phyloP scores from a whole-genome alignment of 2,888 invertebrate genomes.

The Operophtera brumata region DNA sequence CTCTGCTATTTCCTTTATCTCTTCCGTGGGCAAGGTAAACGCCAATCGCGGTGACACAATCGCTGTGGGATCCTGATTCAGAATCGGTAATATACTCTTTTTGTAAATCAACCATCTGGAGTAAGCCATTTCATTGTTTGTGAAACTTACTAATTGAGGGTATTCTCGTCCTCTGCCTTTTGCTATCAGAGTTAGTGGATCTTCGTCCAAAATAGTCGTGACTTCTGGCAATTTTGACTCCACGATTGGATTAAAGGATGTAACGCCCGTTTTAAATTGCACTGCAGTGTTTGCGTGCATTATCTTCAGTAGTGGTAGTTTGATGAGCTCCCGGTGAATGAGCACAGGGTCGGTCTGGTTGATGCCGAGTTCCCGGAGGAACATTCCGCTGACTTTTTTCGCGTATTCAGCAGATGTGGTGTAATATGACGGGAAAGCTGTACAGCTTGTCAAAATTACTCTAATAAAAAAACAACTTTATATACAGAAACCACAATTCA shows the following conservation, averaged over 20 bases:
- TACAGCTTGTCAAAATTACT: conserved; percentile 38
- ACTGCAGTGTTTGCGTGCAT: conserved; percentile 35
- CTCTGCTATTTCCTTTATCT: conserved; percentile 27
- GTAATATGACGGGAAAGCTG: conserved; percentile 32
- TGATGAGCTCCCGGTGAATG: conserved; percentile 35
- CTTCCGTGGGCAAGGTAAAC: conserved; percentile 24
- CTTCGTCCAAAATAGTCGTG: conserved; percentile 39
- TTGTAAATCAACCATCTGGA: conserved; percentile 2
- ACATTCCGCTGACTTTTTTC: conserved; percentile 27
- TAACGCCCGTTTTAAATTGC: conserved; percentile 31
- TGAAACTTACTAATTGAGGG: conserved; percentile 39
- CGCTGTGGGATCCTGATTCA: conserved; percentile 9
- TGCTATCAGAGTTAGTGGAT: conserved; percentile 39
- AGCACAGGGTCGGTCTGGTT: conserved; percentile 37
- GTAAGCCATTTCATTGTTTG: conserved; percentile 31
- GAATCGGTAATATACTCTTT: background rate
- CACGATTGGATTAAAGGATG: conserved; percentile 39
- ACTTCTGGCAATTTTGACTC: conserved; percentile 34
- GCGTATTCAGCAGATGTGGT: conserved; percentile 38
- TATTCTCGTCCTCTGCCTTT: conserved; percentile 38
- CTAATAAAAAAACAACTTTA: no score
- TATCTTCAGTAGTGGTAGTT: conserved; percentile 44
- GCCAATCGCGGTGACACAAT: conserved; percentile 29
- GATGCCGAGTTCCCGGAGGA: conserved; percentile 60
- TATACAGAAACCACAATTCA: no score